Base-by-base conservation (phyloP, 2,113 vertebrate genomes). In the Tragelaphus imberbis region DNA sequence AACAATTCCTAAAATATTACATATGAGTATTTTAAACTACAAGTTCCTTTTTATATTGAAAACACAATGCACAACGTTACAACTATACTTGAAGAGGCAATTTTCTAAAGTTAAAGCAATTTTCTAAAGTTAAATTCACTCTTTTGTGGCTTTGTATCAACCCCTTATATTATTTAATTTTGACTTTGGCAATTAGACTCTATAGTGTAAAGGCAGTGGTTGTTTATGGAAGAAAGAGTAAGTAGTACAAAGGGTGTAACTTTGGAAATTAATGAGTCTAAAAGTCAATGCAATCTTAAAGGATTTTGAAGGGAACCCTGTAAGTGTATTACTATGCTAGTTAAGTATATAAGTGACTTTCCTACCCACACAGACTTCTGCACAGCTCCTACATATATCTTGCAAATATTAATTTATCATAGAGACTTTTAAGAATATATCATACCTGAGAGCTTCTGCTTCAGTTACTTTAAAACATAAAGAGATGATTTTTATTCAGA, bases 201-300 rank as follows among this genome's bases (percentile, higher is more conserved):
- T 3, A 13, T 27, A 61, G 97, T 81, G 30, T 33, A 89, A 93
- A 75, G 47, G 33, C 33, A 36, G 12, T 33, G 77, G 51, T 47
- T 59, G 51, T 56, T 97, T 71, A 90, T 84, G 68, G 79, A 92
- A 84, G 33, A 79, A 23, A 95, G 25, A 88, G 8, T 47, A 56
- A 71, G 44, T 59, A 81, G 65, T 91, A 28, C 6, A 53, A 71
- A 7, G 40, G 49, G 11, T 61, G 30, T 92, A 91, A 82, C 77
- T 97, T 77, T 84, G 87, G 84, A 94, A 92, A 71, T 97, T 86
- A 93, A 85, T 88, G 89, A 95, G 30, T 55, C 33, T 97, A 44
- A 94, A 96, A 96, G 81, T 97, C 94, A 94, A 59, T 53, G 92
- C 91, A 84, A 12, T 80, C 9, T 51, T 98, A 95, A 96, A 97